Conservation (phyloP, 2,797 vertebrate genomes). For the Prunella strophiata region DNA sequence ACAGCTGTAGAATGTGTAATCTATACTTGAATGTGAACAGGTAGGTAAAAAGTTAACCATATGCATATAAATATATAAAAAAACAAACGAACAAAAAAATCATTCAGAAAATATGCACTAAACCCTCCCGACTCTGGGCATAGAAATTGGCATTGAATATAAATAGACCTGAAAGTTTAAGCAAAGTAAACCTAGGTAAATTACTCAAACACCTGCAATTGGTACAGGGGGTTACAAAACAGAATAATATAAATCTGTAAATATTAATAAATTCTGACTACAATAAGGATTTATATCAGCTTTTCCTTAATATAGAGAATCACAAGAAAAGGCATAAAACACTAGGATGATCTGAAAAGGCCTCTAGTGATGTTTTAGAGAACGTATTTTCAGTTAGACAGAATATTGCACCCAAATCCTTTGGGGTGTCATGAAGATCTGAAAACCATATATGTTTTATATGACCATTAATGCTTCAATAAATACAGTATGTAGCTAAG, state of each 20-base stretch:
- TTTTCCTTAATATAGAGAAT: not conserved
- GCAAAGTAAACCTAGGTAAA: not conserved
- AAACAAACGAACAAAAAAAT: not conserved
- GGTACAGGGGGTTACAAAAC: not conserved
- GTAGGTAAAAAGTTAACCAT: not conserved
- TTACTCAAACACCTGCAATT: not conserved
- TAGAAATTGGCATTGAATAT: not conserved
- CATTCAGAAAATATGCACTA: accelerated
- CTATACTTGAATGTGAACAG: not conserved
- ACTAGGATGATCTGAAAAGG: not conserved
- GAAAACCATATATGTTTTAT: slow-evolving; percentile 9
- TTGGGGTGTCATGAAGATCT: not conserved
- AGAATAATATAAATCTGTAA: not conserved
- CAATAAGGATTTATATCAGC: not conserved
- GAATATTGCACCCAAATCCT: not conserved
- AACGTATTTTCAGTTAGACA: not conserved
- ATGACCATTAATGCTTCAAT: not conserved
- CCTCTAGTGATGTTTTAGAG: not conserved
- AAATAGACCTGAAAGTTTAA: not conserved
- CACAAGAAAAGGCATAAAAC: not conserved
- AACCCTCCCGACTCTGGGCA: not conserved
- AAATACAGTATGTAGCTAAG: not conserved
- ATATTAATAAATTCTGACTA: not conserved
- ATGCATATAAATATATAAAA: not conserved
- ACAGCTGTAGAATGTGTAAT: not conserved